Evolutionary conservation across 1,140 invertebrate species (phyloP).

Genomic region (Solen grandis): DNA sequence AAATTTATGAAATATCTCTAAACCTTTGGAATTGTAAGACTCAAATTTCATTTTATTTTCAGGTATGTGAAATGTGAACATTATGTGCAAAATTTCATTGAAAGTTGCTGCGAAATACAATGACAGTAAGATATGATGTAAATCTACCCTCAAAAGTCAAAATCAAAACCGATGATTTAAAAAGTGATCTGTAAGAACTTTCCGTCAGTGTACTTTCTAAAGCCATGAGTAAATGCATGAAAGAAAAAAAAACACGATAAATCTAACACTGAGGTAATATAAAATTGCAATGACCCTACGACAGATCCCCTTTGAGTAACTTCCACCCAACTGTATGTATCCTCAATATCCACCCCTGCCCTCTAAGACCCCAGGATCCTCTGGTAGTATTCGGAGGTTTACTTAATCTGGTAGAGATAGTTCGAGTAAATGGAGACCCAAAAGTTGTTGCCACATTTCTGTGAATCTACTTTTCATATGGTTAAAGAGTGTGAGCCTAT

Average conservation of each 20-base stretch:
- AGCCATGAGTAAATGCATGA: neutral
- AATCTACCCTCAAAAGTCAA: too few relatives aligned
- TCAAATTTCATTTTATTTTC: too few relatives aligned
- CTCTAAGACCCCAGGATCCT: neutral
- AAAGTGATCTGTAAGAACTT: too few relatives aligned
- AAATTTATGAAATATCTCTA: too few relatives aligned
- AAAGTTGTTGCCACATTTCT: neutral
- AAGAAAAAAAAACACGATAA: neutral
- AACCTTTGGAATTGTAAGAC: too few relatives aligned
- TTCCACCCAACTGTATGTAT: neutral
- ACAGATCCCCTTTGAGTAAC: neutral
- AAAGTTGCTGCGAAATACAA: too few relatives aligned
- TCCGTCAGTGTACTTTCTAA: too few relatives aligned
- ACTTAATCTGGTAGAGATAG: neutral
- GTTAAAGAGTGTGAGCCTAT: slow-evolving; percentile 7
- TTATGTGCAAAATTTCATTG: too few relatives aligned
- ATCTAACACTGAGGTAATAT: neutral
- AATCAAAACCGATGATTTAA: too few relatives aligned
- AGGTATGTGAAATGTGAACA: too few relatives aligned
- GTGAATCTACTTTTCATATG: neutral
- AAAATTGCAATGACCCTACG: neutral
- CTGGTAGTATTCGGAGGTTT: neutral
- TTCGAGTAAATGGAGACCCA: neutral
- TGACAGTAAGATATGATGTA: too few relatives aligned
- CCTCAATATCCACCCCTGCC: neutral